Conservation (phyloP, 1,140 invertebrate species). For the Papilio dardanus region DNA sequence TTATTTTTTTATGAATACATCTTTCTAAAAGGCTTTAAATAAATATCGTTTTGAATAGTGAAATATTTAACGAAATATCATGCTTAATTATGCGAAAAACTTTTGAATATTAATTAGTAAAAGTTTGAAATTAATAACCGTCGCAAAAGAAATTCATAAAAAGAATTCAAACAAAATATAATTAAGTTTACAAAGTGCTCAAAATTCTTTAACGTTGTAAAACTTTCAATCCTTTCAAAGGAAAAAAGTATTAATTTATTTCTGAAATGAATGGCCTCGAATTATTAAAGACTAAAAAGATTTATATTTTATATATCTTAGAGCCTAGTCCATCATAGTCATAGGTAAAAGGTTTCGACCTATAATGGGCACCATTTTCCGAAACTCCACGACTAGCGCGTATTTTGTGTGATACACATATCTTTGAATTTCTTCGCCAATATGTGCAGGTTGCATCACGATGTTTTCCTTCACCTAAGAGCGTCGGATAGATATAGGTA, state of each 20-base stretch:
- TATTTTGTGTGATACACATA: too few relatives aligned
- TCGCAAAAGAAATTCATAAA: constrained; percentile 1
- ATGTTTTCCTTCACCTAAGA: too few relatives aligned
- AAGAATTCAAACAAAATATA: too few relatives aligned
- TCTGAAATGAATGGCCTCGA: not conserved
- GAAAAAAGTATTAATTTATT: constrained; percentile 15
- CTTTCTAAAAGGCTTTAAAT: not conserved
- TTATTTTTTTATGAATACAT: not conserved
- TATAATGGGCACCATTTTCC: too few relatives aligned
- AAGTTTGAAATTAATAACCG: constrained; percentile 15
- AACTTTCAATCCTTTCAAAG: constrained; percentile 20
- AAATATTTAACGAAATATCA: not conserved
- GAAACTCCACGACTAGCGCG: too few relatives aligned
- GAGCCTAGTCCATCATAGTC: too few relatives aligned
- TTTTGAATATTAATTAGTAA: constrained; percentile 22
- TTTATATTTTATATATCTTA: too few relatives aligned
- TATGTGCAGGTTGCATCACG: too few relatives aligned
- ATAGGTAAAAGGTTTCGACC: too few relatives aligned
- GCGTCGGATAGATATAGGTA: too few relatives aligned
- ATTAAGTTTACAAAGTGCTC: constrained; percentile 21
- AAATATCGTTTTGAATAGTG: not conserved
- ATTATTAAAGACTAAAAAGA: constrained; percentile 1
- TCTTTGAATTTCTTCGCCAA: too few relatives aligned
- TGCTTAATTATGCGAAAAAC: constrained; percentile 10
- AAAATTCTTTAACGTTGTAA: constrained; percentile 13